Base-by-base conservation (phyloP, 2,888 invertebrate genomes). In the Embidobia sp. region DNA sequence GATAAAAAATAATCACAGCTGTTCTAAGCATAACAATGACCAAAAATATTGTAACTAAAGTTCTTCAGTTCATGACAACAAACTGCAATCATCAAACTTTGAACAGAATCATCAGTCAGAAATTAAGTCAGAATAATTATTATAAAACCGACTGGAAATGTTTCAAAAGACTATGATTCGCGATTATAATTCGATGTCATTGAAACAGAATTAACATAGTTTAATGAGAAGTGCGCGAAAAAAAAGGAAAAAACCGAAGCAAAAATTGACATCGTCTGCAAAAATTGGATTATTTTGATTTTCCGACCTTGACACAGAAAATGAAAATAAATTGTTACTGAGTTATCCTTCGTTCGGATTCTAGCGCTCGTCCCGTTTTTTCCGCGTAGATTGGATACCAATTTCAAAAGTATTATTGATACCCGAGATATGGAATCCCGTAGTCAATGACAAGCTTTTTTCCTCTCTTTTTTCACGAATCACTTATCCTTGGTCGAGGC, bases 401-500 rank as follows among this genome's bases (percentile, higher is more conserved):
- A 42, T 59, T 49, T 31, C 31, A 48, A 59, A 18, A 31, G 31
- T 2, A 29, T 10, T 15, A 31, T 46, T 3, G 49, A 59, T 59
- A 48, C 31, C 11, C n/a, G 15, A 40, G 49, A 48, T 57, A 49
- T 48, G 40, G 40, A 44, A 70, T 70, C 59, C 15, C 48, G 33
- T 29, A 70, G 51, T 29, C 70, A 53, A 44, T 46, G 61, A 70
- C 37, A 26, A 4, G 5, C 22, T 3, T 22, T 22, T 22, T 22
- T 22, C 22, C 6, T 6, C 22, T 22, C n/a, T 42, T 48, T 49
- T 27, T 40, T 70, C 31, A 46, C 22, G 27, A 61, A 15, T 51
- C 40, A 27, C 44, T 42, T 51, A 44, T 18, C 70, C 70, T 70
- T 61, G 70, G 61, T 4, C 26, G 18, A 27, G 13, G 11, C 26